phyloP scores from a whole-genome alignment of 2,888 invertebrate genomes.

The Flabesymbios commensalis region DNA sequence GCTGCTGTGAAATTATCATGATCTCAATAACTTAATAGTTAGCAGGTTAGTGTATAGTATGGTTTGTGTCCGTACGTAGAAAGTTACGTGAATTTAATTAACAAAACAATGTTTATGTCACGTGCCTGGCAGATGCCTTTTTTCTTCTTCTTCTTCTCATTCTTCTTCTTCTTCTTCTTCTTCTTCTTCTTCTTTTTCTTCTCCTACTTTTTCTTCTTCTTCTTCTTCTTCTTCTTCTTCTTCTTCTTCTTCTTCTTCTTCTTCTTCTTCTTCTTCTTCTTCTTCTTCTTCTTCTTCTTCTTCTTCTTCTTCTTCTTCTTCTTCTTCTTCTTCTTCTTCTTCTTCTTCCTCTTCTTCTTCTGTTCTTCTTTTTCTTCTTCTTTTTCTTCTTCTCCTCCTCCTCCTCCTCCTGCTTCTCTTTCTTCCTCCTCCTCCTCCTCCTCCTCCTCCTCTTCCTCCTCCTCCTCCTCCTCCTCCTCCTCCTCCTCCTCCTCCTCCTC shows the following conservation, averaged over 20 bases:
- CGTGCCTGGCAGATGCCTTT: neutral
- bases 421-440: neutral
- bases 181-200: slow-evolving; percentile 1
- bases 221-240: neutral
- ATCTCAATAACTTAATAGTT: no score
- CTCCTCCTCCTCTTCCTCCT: neutral
- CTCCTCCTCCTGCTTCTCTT: neutral
- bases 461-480: neutral
- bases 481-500: neutral
- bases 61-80: no score
- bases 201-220: no score
- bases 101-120: no score
- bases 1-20: no score
- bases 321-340: neutral
- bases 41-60: no score
- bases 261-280: neutral
- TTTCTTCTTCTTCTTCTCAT: neutral
- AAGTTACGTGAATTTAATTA: no score
- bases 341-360: neutral
- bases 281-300: neutral
- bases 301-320: neutral
- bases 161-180: neutral
- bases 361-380: neutral
- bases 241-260: neutral
- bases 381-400: neutral